Base-by-base conservation (phyloP, 2,797 vertebrate species). In the Neostethus bicornis region DNA sequence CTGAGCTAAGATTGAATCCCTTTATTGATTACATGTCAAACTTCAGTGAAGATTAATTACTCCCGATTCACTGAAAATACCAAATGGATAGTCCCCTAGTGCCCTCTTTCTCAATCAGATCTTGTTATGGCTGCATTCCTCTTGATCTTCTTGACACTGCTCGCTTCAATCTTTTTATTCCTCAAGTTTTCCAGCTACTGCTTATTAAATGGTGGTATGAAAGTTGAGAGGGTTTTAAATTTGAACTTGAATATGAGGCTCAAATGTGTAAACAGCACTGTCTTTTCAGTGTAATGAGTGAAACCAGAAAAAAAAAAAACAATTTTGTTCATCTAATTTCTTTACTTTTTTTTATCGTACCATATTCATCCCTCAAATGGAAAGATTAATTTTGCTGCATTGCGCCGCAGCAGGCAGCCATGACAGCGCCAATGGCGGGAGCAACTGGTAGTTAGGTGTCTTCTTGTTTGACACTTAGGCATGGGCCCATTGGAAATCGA, bases 11-110 rank as follows among this genome's bases (percentile, higher is more conserved):
- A 85, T 73, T 83, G 81, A 85, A 81, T 85, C 77, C 77, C 57
- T 28, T 26, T 83, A 89, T 88, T 85, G 88, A 90, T 87, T 85
- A 89, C 77, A 76, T 78, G 89, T 73, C 83, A 83, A 87, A 83
- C 12, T 28, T n/a, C 63, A 83, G 85, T 88, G 79, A 85, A 88
- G 87, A 91, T 89, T 81, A 90, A 88, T 88, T 82, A 85, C 77
- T 80, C 23, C n/a, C 65, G 76, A 86, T 83, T 85, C 70, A 80
- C 82, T 86, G 75, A 68, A n/a, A 81, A 81, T 80, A 75, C 73
- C 72, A 69, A 80, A 76, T 58, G 57, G 70, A 82, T 65, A 64
- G 62, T 61, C 61, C 58, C 65, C n/a, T 14, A 42, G 42, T 80
- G 77, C 73, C 80, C 84, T 70, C 67, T 77, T 70, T 79, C 63